phyloP scores from a whole-genome alignment of 2,113 vertebrate species.

The Archilochus colubris region DNA sequence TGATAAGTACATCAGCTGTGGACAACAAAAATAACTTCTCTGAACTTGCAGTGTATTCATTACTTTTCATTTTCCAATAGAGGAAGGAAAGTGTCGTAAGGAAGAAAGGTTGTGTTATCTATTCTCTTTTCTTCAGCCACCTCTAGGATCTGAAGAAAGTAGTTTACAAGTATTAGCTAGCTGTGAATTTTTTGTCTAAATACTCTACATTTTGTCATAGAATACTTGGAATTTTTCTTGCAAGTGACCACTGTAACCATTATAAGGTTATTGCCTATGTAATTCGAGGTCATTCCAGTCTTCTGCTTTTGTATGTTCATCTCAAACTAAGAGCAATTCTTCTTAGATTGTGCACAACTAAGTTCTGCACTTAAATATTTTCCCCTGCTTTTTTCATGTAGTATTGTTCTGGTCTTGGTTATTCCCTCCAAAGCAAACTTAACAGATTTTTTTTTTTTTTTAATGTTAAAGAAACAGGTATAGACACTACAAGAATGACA shows the following conservation, averaged over 20 bases:
- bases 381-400: neutral
- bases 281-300: neutral
- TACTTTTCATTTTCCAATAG: neutral
- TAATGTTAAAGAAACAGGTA: neutral
- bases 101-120: neutral
- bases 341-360: neutral
- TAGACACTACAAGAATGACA: neutral
- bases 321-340: neutral
- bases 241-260: neutral
- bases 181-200: neutral
- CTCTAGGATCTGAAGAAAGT: neutral
- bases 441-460: neutral
- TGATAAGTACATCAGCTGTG: neutral
- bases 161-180: neutral
- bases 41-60: neutral
- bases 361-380: neutral
- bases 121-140: neutral
- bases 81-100: neutral
- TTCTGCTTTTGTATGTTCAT: neutral
- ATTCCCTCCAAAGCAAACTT: neutral
- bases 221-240: neutral
- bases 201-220: neutral
- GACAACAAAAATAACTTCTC: neutral
- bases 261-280: neutral
- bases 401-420: neutral